These are phyloP conservation scores for Tragelaphus strepsiceros DNA, from an alignment of 2,113 vertebrate genomes.

Conservation along the genomic window DNA sequence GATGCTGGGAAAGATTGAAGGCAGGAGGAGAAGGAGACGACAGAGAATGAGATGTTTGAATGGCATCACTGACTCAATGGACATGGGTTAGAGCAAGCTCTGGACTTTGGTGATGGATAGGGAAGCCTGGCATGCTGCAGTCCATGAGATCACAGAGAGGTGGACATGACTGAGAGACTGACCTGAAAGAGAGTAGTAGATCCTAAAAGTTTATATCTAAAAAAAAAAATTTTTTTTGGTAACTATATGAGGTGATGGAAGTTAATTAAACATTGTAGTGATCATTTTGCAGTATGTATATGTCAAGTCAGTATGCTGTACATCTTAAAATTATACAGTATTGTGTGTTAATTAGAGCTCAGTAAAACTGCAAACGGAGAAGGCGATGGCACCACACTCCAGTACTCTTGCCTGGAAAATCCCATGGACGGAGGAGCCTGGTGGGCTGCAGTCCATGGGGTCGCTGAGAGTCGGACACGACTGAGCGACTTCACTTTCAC, in stretches of 20 bases:
- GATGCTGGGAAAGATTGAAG: background rate
- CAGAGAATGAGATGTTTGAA: background rate
- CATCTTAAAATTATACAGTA: background rate
- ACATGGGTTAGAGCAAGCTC: background rate
- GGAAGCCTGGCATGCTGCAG: background rate
- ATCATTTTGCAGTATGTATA: background rate
- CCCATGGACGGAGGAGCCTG: no score
- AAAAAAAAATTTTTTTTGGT: background rate
- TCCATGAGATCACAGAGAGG: background rate
- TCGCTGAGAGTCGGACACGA: no score
- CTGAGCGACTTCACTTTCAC: no score
- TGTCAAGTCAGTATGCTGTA: background rate
- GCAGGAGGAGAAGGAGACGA: background rate
- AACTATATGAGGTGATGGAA: background rate
- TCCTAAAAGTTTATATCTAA: background rate
- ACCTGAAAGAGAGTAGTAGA: background rate
- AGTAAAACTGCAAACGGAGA: background rate
- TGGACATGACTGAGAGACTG: background rate
- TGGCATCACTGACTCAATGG: background rate
- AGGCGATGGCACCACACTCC: no score
- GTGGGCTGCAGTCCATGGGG: no score
- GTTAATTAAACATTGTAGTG: background rate
- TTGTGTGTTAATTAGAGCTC: background rate
- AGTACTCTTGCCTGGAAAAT: no score
- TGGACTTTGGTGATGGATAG: background rate